Base-by-base conservation (phyloP, 2,113 vertebrate species). In the Vicugna pacos region DNA sequence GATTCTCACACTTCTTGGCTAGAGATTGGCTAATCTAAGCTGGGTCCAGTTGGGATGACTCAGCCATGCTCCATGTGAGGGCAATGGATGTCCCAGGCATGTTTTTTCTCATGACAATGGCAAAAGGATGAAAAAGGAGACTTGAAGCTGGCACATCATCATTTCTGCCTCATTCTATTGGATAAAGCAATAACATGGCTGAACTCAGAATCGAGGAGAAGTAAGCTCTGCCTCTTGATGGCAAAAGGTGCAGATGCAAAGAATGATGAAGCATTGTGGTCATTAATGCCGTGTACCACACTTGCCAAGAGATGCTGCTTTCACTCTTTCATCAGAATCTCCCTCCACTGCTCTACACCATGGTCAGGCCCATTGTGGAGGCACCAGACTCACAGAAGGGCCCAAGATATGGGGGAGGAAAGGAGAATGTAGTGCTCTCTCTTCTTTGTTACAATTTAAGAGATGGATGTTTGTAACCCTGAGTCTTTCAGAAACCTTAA, bases 161-260 rank as follows among this genome's bases (percentile, higher is more conserved):
- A 92, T 64, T 92, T 93, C n/a, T 50, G 38, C 24, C 32, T 89
- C 72, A 72, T 89, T 72, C 19, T 77, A 22, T 81, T 88, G 42
- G 56, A 42, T 65, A 95, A 54, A 95, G 12, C 19, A 67, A 56
- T 95, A 30, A 60, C 52, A 62, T 32, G n/a, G 5, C 38, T 72
- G 30, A 89, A 89, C 19, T 54, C 26, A 60, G 85, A 90, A 73
- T 24, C 32, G 72, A 76, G 38, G 11, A 62, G 73, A 96, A 67
- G 8, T 82, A 56, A 4, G 89, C 14, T 85, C 38, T 82, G 17
- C 50, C 64, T 88, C 32, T 72, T 35, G 48, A 77, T 54, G 30
- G 48, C 35, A 85, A 35, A 76, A 24, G 24, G 15, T 54, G 2
- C 20, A 48, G 48, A 56, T 48, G 7, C 2, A 76, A 95, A 46